phyloP scores from a whole-genome alignment of 2,888 invertebrate species.

The Cactoblastis cactorum region DNA sequence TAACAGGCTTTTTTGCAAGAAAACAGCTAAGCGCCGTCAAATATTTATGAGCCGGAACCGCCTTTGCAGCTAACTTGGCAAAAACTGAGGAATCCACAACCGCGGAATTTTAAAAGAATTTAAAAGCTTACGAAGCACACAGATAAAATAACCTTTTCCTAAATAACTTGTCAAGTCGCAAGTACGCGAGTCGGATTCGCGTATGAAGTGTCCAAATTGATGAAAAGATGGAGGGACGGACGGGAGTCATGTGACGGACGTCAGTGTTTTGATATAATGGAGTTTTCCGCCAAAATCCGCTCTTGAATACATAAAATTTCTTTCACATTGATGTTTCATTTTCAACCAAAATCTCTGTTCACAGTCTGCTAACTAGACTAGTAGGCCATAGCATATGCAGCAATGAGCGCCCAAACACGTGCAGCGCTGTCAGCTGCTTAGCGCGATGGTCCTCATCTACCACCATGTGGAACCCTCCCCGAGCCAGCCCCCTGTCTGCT shows the following conservation, averaged over 20 bases:
- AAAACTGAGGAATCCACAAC: background rate
- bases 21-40: constrained; percentile 25
- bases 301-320: no score
- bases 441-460: constrained; percentile 46
- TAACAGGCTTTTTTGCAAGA: no score
- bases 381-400: constrained; percentile 58
- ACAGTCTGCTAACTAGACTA: constrained; percentile 46
- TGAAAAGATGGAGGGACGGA: no score
- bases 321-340: no score
- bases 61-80: background rate
- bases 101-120: background rate
- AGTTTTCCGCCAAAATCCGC: no score
- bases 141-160: no score
- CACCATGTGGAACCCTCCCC: constrained; percentile 49
- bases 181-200: no score
- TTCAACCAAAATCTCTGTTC: no score
- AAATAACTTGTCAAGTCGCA: no score
- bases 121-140: constrained; percentile 13
- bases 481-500: constrained; percentile 80
- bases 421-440: constrained; percentile 40
- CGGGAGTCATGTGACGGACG: no score
- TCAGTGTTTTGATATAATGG: no score
- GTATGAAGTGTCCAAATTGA: no score
- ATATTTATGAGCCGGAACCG: constrained; percentile 34
- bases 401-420: constrained; percentile 53